phyloP scores from a whole-genome alignment of 2,797 vertebrate genomes.

The Petrocephalus sullivani region DNA sequence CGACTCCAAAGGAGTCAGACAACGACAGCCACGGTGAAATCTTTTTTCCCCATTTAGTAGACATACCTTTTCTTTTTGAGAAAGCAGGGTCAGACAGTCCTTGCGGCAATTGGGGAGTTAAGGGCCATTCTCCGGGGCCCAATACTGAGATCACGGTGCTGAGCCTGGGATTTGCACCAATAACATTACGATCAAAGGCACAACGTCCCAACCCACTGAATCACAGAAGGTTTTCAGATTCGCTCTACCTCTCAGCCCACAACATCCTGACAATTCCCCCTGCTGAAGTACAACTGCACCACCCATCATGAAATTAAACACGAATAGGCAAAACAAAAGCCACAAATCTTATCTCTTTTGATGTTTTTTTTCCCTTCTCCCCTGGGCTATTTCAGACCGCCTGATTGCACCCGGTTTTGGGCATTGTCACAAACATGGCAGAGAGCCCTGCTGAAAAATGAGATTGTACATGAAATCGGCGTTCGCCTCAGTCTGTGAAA shows the following conservation, averaged over 20 bases:
- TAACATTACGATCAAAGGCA: background rate
- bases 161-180: background rate
- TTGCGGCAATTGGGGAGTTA: background rate
- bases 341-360: background rate
- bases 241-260: background rate
- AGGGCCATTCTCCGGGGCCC: background rate
- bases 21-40: background rate
- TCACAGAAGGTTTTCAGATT: background rate
- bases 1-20: background rate
- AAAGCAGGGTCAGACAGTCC: background rate
- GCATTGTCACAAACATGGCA: background rate
- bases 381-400: background rate
- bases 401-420: background rate
- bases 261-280: background rate
- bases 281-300: background rate
- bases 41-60: background rate
- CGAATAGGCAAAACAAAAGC: background rate
- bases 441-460: background rate
- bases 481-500: background rate
- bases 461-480: background rate
- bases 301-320: background rate
- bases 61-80: background rate
- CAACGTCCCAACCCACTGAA: background rate
- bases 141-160: background rate
- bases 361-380: background rate